A percentile compares a stretch with the other conserved stretches of the same genome.
These are phyloP conservation scores for Ametastegia equiseti DNA, from an alignment of 2,888 invertebrate species.

Conservation along the genomic window DNA sequence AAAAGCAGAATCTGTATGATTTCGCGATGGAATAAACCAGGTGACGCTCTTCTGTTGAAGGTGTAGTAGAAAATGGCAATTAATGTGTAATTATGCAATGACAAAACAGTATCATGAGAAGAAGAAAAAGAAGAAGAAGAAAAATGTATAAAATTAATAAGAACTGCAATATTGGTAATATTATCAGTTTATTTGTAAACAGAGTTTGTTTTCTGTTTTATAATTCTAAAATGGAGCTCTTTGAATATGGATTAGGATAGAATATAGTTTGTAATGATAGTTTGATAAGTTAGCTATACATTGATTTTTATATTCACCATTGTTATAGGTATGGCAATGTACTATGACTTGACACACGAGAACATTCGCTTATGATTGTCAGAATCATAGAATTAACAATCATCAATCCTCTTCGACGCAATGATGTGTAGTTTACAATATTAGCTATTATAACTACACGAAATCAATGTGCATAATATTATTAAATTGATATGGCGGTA, in stretches of 20 bases:
- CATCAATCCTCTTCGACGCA: not conserved
- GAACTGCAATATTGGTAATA: constrained; percentile 36
- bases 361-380: constrained; percentile 46
- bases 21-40: not conserved
- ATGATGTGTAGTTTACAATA: not conserved
- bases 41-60: constrained; percentile 4
- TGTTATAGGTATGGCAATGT: constrained; percentile 64
- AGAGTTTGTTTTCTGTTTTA: constrained; percentile 62
- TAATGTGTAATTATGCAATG: constrained; percentile 23
- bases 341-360: constrained; percentile 52
- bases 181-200: constrained; percentile 17
- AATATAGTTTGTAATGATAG: constrained; percentile 70
- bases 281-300: constrained; percentile 67
- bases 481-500: not conserved
- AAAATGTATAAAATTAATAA: not conserved
- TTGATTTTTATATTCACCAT: constrained; percentile 72
- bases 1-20: not conserved
- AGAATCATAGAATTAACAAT: constrained; percentile 34
- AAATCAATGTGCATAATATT: not conserved
- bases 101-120: constrained; percentile 31
- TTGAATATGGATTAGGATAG: constrained; percentile 68
- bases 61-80: constrained; percentile 23
- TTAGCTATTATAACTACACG: constrained; percentile 11
- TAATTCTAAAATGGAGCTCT: constrained; percentile 70
- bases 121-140: not conserved